Base-by-base conservation (phyloP, 2,113 vertebrate genomes). In the Mobula hypostoma region DNA sequence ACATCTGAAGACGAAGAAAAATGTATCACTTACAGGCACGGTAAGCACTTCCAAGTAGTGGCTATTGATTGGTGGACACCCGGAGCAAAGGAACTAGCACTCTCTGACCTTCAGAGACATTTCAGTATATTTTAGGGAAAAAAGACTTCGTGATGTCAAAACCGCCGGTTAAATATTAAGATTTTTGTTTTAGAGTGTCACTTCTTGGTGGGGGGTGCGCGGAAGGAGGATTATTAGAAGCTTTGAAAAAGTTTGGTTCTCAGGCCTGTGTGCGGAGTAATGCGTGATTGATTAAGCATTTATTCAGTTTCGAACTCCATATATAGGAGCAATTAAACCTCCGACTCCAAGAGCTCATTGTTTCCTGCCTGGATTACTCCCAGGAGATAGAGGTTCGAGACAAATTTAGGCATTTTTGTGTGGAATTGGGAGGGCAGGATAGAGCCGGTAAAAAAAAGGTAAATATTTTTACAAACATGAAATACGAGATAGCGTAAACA, bases 351-450 rank as follows among this genome's bases (percentile, higher is more conserved):
- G 24, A 56, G 36, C 11, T 14, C 68, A 76, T 72, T 93, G 68
- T 29, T 74, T 74, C 21, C 1, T 5, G 40, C 0, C 21, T 74
- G 68, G 91, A 76, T 48, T 74, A 56, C 0, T 93, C 91, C 68
- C 91, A 74, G 68, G 36, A 72, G 90, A 72, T 7, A 0, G 36
- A 36, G 58, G 11, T 17, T 27, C 8, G 21, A 93, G 91, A 74
- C 91, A 93, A 74, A 93, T 93, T 56, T 40, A 93, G 66, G 40
- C 91, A 93, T 93, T 93, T 80, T 40, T 72, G 66, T 48, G 68
- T 70, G 58, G 32, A 12, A 48, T 24, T 40, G 90, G 29, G 32
- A 32, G 61, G 66, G 12, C 15, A 36, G 15, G 21, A 68, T n/a
- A 36, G 27, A 63, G 61, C 12, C 83, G 32, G 7, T n/a, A 90